These are phyloP conservation scores for Brachypteracias leptosomus DNA, from an alignment of 2,113 vertebrate genomes.

Conservation along the genomic window DNA sequence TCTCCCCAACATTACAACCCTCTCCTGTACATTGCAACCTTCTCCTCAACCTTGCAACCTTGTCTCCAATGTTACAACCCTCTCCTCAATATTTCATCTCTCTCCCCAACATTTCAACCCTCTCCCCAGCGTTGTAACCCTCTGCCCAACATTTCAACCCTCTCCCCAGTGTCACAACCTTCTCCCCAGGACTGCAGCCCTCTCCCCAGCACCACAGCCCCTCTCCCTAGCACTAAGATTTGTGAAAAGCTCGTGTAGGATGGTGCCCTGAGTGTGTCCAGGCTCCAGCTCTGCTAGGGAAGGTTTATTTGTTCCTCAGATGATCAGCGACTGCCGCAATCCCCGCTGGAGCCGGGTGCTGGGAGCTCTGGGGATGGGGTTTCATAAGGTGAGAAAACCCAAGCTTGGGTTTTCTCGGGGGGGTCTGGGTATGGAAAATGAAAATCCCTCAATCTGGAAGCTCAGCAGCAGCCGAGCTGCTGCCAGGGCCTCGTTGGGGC, in stretches of 20 bases:
- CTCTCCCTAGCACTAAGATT: background rate
- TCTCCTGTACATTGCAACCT: no score
- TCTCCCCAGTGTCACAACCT: accelerated
- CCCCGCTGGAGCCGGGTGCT: background rate
- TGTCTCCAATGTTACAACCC: accelerated
- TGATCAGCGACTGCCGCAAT: background rate
- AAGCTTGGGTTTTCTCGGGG: background rate
- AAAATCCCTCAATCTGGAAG: background rate
- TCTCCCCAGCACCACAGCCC: no score
- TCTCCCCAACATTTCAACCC: background rate
- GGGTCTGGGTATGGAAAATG: background rate
- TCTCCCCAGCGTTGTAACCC: no score
- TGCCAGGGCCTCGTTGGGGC: background rate
- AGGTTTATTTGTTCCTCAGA: background rate
- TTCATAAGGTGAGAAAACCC: background rate
- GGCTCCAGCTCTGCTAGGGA: accelerated
- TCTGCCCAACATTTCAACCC: background rate
- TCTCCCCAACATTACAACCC: no score
- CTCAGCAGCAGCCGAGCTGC: background rate
- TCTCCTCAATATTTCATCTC: accelerated
- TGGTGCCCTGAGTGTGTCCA: background rate
- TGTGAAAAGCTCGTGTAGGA: background rate
- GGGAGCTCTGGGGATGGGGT: background rate
- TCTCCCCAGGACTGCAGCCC: accelerated
- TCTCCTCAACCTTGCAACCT: background rate